Conservation (phyloP, 2,113 vertebrate genomes). For the Gopherus evgoodei region DNA sequence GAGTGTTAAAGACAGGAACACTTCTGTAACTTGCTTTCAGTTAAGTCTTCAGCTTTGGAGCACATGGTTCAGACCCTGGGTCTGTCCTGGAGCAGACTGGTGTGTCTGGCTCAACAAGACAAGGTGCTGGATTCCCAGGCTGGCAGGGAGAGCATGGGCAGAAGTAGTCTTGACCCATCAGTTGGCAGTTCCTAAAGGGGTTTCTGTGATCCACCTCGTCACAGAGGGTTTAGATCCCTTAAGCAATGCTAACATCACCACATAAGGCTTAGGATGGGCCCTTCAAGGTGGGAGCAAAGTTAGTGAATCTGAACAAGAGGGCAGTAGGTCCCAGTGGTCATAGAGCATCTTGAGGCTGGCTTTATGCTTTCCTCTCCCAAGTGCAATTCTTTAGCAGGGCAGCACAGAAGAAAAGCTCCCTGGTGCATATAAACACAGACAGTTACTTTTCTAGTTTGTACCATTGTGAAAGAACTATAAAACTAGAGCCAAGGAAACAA, state of each 20-base stretch:
- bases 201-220: too few relatives aligned
- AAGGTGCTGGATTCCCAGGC: too few relatives aligned
- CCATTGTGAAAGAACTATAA: neutral
- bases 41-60: too few relatives aligned
- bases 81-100: too few relatives aligned
- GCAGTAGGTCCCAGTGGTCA: neutral
- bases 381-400: neutral
- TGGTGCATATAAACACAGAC: neutral
- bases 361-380: neutral
- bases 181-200: too few relatives aligned
- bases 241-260: neutral
- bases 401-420: neutral
- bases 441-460: neutral
- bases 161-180: too few relatives aligned
- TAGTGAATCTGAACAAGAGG: neutral
- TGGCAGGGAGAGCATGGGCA: too few relatives aligned
- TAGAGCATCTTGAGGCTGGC: neutral
- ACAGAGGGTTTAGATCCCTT: neutral
- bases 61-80: too few relatives aligned
- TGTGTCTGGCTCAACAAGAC: too few relatives aligned
- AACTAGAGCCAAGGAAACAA: neutral
- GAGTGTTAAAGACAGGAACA: too few relatives aligned
- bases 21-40: too few relatives aligned
- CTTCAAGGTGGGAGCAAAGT: neutral
- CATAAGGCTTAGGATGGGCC: neutral